A percentile compares a stretch with the other conserved stretches of the same genome.
phyloP scores from a whole-genome alignment of 2,888 invertebrate species.

The Eugnorisma glareosa region DNA sequence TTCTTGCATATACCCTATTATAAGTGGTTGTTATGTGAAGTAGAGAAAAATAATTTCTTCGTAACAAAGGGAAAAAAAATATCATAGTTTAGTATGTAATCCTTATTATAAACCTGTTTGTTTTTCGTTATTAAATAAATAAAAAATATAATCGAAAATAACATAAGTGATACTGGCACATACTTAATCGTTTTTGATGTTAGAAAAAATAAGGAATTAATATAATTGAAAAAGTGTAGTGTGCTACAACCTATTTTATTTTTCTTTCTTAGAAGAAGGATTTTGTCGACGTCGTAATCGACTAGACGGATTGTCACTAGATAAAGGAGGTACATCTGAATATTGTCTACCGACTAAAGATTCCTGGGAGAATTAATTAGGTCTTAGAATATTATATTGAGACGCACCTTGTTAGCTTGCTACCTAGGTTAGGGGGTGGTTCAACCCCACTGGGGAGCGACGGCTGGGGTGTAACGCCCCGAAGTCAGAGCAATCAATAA shows the following conservation, averaged over 20 bases:
- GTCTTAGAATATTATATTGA: neutral
- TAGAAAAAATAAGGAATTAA: neutral
- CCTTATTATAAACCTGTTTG: no score
- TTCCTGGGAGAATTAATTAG: neutral
- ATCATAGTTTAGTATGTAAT: no score
- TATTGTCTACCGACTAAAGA: neutral
- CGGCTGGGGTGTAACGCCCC: constrained; percentile 29
- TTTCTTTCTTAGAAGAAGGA: neutral
- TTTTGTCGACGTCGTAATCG: neutral
- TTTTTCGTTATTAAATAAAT: no score
- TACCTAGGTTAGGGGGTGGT: constrained; percentile 3
- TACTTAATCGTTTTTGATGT: neutral
- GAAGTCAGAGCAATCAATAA: constrained; percentile 31
- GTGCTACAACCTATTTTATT: neutral
- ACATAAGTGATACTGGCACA: neutral
- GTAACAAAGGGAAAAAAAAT: no score
- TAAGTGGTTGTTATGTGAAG: neutral
- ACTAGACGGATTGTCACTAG: neutral
- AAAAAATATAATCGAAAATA: neutral
- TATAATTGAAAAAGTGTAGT: neutral
- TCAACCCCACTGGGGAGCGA: neutral
- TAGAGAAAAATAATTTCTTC: neutral
- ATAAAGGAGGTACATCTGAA: neutral
- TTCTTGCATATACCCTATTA: no score
- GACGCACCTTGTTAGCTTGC: constrained; percentile 9